Conservation (phyloP, 1,140 invertebrate species). For the Paralvinella palmiformis region DNA sequence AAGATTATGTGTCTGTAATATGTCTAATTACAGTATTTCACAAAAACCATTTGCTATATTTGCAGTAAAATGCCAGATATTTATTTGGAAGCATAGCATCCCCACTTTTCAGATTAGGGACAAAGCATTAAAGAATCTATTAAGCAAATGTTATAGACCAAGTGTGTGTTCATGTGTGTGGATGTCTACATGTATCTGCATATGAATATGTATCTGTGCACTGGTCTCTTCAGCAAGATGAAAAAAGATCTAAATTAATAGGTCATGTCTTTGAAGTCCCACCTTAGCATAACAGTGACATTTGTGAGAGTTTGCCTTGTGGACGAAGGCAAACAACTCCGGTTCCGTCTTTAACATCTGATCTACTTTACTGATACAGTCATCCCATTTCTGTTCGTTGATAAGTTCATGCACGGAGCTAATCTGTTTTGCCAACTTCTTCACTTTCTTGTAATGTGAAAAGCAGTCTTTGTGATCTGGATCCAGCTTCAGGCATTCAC, state of each 20-base stretch:
- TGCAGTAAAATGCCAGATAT: too few relatives aligned
- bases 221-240: too few relatives aligned
- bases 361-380: conserved; percentile 70
- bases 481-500: conserved; percentile 96
- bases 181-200: too few relatives aligned
- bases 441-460: conserved; percentile 94
- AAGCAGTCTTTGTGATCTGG: conserved; percentile 95
- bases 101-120: too few relatives aligned
- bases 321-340: conserved; percentile 27
- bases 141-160: too few relatives aligned
- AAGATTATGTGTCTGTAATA: too few relatives aligned
- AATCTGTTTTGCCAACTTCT: conserved; percentile 87
- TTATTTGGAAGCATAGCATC: too few relatives aligned
- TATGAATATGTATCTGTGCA: too few relatives aligned
- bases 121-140: too few relatives aligned
- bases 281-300: conserved; percentile 47
- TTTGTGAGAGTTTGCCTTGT: conserved; percentile 34
- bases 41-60: too few relatives aligned
- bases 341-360: conserved; percentile 63
- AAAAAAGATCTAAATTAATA: neutral
- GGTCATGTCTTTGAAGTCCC: conserved; percentile 9
- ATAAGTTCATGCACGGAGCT: conserved; percentile 65
- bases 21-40: too few relatives aligned
- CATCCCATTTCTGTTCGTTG: conserved; percentile 64
- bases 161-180: too few relatives aligned